Base-by-base conservation (phyloP, 1,140 invertebrate genomes). In the Drosophila ambigua region DNA sequence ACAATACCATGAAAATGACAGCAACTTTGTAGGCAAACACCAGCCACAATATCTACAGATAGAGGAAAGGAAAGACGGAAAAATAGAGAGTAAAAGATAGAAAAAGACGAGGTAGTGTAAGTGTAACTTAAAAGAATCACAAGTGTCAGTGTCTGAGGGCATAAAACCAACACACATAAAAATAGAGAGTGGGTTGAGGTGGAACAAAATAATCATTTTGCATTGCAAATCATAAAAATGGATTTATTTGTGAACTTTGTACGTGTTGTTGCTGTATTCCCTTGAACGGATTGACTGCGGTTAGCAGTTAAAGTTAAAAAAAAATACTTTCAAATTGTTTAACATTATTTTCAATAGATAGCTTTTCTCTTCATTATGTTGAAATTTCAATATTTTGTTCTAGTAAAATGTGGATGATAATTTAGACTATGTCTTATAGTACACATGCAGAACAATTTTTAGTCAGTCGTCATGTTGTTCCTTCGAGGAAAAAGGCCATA, bases 191-290 rank as follows among this genome's bases (percentile, higher is more conserved):
- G 15, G 35, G 26, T 5, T 3, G 15, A 20, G 6, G 51, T 13
- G 2, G 24, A 20, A 15, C 15, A 67, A 55, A 58, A 58, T 44
- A 71, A 69, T 69, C 45, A 58, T 61, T 76, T 68, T 76, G 63
- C 62, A 76, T 67, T 75, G 72, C 50, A 67, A 76, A 76, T 75
- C 72, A 76, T 75, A 76, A 68, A 75, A 76, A 75, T 60, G 72
- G 72, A 75, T 76, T 76, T 76, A 68, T 76, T 76, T 76, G 49
- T 67, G 72, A 54, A 74, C 60, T 66, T 44, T n/a, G 72, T 50
- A 67, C 54, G 62, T 75, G 71, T 54, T 66, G 45, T 69, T 50
- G 45, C 53, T 13, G 11, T 13, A 13, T 39, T 39, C 23, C 15
- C 6, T 65, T 16, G 11, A 45, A 52, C 6, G 46, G 11, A 2